These are phyloP conservation scores for Drosophila macrothrix DNA, from an alignment of 2,888 invertebrate species.

Conservation along the genomic window DNA sequence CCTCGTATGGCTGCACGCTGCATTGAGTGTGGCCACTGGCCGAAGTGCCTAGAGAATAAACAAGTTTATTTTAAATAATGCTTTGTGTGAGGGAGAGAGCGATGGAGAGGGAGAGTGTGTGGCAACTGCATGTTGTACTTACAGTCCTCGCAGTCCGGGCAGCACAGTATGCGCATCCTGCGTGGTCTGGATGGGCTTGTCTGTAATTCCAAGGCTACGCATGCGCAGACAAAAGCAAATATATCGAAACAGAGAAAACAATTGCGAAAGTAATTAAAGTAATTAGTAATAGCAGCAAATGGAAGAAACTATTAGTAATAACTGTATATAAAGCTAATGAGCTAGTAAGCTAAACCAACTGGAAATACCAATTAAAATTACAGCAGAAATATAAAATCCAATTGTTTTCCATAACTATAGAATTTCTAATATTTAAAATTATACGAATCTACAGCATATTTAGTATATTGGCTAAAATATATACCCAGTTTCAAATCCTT, in stretches of 20 bases:
- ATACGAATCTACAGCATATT: not conserved
- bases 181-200: slow-evolving; percentile 41
- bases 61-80: not conserved
- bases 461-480: not conserved
- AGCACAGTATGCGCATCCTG: slow-evolving; percentile 77
- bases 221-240: slow-evolving; percentile 21
- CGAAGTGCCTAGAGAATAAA: slow-evolving; percentile 43
- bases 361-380: not conserved
- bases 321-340: not conserved
- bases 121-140: slow-evolving; percentile 45
- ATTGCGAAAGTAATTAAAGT: slow-evolving; percentile 1
- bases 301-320: not conserved
- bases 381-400: not conserved
- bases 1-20: slow-evolving; percentile 42
- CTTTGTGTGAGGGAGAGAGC: no score
- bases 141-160: slow-evolving; percentile 82
- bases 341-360: not conserved
- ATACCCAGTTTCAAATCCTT: not conserved
- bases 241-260: not conserved
- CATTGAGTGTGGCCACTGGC: slow-evolving; percentile 43
- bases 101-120: not conserved
- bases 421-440: not conserved
- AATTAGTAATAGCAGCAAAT: slow-evolving; percentile 12
- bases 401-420: not conserved
- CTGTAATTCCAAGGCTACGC: slow-evolving; percentile 60